Percentiles rank a stretch among this genome's conserved stretches.
Conservation (phyloP, 2,113 vertebrate species). For the Dipodomys merriami region DNA sequence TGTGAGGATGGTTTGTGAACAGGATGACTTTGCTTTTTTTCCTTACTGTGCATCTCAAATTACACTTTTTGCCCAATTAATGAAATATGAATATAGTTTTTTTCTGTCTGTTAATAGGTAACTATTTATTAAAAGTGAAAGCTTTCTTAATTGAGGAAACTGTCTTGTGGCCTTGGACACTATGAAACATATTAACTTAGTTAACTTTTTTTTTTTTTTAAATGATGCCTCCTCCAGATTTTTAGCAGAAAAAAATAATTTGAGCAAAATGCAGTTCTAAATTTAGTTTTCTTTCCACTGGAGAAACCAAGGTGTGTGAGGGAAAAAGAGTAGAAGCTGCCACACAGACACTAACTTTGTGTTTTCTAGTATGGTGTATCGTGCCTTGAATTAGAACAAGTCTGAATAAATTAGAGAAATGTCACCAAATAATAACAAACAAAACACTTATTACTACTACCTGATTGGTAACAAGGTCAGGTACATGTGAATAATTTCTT, state of each 20-base stretch:
- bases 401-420: neutral
- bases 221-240: neutral
- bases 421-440: neutral
- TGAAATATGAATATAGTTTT: neutral
- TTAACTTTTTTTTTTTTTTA: neutral
- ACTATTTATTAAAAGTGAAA: neutral
- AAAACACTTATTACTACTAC: neutral
- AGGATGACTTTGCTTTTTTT: neutral
- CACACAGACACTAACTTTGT: neutral
- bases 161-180: neutral
- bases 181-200: neutral
- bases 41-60: neutral
- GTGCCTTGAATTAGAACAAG: neutral
- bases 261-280: neutral
- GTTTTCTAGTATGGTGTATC: neutral
- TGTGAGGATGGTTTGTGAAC: constrained; percentile 20
- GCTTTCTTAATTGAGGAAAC: neutral
- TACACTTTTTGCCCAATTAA: neutral
- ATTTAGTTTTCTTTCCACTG: constrained; percentile 12
- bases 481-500: neutral
- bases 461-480: neutral
- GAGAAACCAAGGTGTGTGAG: neutral
- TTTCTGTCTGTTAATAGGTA: constrained; percentile 40
- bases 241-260: constrained; percentile 17
- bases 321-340: neutral